Evolutionary conservation across 2,888 invertebrate species (phyloP), one percentile per base, ranked within the genome.

Genomic region (Amorpha juglandis): DNA sequence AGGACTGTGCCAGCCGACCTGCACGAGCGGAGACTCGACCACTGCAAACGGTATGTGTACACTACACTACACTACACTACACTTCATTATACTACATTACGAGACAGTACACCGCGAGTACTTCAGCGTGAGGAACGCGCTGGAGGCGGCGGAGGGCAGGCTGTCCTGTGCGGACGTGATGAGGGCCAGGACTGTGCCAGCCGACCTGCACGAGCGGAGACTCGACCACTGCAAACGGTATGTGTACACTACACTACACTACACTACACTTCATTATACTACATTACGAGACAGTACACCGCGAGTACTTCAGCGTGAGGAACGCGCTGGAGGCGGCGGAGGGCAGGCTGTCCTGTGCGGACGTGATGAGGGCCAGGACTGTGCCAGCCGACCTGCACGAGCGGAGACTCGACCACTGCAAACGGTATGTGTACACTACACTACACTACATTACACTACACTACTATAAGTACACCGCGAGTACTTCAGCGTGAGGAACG

Each of bases 201-300:
- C 95, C 0, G 94, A 95, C 63, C 91, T 96, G 63, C 96, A 96
- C 75, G 95, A 95, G 47, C 88, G 95, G 1, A 94, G 96, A 1
- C 94, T 97, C 0, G 95, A 96, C 62, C 96, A 97, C 78, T 97
- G 97, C 75, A 96, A 96, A 81, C 91, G 94, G 95, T 95, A 76
- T n/a, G 68, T n/a, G n/a, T n/a, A n/a, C n/a, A n/a, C n/a, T n/a
- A n/a, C n/a, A n/a, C n/a, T n/a, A n/a, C n/a, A n/a, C n/a, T n/a
- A n/a, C n/a, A n/a, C 14, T n/a, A 14, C 47, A 48, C 48, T 48
- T 4, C 16, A 48, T n/a, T n/a, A n/a, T n/a, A n/a, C n/a, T n/a
- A n/a, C n/a, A n/a, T n/a, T n/a, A n/a, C n/a, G n/a, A n/a, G n/a
- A n/a, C 50, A n/a, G n/a, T n/a, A 0, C 95, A 95, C 67, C 94